These are phyloP conservation scores for Parnassius mnemosyne DNA, from an alignment of 2,888 invertebrate species.

Conservation along the genomic window DNA sequence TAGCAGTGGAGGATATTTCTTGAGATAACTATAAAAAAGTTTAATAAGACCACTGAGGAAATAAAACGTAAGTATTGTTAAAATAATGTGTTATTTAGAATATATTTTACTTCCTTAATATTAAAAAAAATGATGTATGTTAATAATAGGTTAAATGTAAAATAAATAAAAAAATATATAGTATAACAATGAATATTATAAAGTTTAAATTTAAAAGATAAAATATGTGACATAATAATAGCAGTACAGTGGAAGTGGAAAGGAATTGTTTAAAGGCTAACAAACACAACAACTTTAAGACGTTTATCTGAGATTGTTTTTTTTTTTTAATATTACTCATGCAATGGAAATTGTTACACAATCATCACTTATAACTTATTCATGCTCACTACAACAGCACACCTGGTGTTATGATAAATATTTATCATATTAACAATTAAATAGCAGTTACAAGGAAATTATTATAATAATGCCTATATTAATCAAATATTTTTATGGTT, in stretches of 20 bases:
- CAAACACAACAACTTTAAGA: neutral
- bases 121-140: neutral
- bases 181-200: too few relatives aligned
- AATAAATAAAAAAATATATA: constrained; percentile 15
- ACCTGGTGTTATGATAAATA: constrained; percentile 22
- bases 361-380: neutral
- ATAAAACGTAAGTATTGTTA: neutral
- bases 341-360: neutral
- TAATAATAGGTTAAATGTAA: constrained; percentile 13
- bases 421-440: constrained; percentile 17
- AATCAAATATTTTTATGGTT: constrained; percentile 20
- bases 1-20: constrained; percentile 2
- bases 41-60: neutral
- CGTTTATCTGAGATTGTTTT: neutral
- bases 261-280: neutral
- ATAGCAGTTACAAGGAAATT: constrained; percentile 18
- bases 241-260: neutral
- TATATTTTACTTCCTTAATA: constrained; percentile 8
- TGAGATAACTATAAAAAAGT: neutral
- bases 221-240: neutral
- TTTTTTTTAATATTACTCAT: neutral
- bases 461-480: constrained; percentile 18
- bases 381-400: neutral
- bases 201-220: constrained; percentile 10
- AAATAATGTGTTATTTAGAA: neutral